phyloP scores from a whole-genome alignment of 1,140 invertebrate genomes.

The Aphelinus certus region DNA sequence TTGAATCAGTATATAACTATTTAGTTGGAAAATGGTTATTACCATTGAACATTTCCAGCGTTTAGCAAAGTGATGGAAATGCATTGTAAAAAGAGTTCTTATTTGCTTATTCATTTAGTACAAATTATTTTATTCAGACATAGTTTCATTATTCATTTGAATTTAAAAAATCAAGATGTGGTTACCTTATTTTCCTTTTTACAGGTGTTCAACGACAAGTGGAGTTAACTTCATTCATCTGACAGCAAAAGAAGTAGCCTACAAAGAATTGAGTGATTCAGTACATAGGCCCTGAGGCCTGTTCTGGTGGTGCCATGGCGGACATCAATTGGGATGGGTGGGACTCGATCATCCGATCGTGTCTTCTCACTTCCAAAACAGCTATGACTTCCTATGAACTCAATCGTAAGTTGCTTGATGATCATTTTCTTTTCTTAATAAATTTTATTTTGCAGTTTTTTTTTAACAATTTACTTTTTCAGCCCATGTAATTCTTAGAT shows the following conservation, averaged over 20 bases:
- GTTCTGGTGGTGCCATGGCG: slow-evolving; percentile 2
- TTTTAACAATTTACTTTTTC: neutral
- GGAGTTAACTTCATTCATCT: too few relatives aligned
- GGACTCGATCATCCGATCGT: slow-evolving; percentile 29
- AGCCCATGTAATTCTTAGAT: neutral
- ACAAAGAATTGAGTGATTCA: slow-evolving; percentile 3
- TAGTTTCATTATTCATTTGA: neutral
- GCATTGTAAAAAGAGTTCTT: too few relatives aligned
- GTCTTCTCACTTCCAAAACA: slow-evolving; percentile 11
- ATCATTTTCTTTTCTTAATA: neutral
- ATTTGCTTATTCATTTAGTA: neutral
- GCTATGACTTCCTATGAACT: slow-evolving; percentile 18
- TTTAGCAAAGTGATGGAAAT: too few relatives aligned
- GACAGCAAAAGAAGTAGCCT: neutral
- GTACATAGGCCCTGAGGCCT: neutral
- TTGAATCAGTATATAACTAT: too few relatives aligned
- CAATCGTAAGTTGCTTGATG: slow-evolving; percentile 20
- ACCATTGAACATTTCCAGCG: too few relatives aligned
- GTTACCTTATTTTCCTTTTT: neutral
- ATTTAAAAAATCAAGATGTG: neutral
- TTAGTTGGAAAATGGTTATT: too few relatives aligned
- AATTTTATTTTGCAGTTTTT: neutral
- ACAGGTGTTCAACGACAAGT: neutral
- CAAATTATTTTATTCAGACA: neutral
- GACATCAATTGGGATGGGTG: slow-evolving; percentile 5